These are phyloP conservation scores for Esox lucius DNA, from an alignment of 2,797 vertebrate species.

Conservation along the genomic window DNA sequence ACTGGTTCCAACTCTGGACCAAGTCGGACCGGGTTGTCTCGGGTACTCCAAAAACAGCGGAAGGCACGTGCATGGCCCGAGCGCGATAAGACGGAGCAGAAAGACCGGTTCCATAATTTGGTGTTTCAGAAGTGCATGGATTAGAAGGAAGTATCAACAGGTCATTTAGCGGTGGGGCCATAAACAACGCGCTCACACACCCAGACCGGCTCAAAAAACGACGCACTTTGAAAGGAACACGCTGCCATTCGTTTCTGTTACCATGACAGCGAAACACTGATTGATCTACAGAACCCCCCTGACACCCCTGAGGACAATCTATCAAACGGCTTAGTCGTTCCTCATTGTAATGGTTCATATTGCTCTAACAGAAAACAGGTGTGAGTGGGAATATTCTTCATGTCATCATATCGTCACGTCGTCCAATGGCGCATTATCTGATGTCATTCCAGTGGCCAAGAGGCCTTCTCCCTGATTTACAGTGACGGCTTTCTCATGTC, in stretches of 20 bases:
- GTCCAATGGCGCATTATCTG: conserved; percentile 59
- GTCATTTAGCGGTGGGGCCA: conserved; percentile 35
- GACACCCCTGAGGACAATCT: conserved; percentile 45
- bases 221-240: conserved; percentile 28
- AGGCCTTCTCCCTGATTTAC: conserved; percentile 65
- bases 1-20: too few species aligned
- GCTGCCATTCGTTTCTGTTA: conserved; percentile 46
- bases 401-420: conserved; percentile 50
- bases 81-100: too few species aligned
- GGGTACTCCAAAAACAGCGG: too few species aligned
- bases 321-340: conserved; percentile 63
- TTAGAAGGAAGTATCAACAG: conserved; percentile 23
- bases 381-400: conserved; percentile 55
- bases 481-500: conserved; percentile 67
- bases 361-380: conserved; percentile 71
- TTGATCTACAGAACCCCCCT: conserved; percentile 50
- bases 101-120: neutral
- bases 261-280: conserved; percentile 62
- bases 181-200: neutral
- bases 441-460: conserved; percentile 67
- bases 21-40: too few species aligned
- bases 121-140: conserved; percentile 27
- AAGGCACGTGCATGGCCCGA: too few species aligned
- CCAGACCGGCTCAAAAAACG: neutral
- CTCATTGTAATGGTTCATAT: conserved; percentile 62